Percentiles rank a stretch among this genome's conserved stretches.
Conservation (phyloP, 2,797 vertebrate species). For the Rhabdophis nuchalis region DNA sequence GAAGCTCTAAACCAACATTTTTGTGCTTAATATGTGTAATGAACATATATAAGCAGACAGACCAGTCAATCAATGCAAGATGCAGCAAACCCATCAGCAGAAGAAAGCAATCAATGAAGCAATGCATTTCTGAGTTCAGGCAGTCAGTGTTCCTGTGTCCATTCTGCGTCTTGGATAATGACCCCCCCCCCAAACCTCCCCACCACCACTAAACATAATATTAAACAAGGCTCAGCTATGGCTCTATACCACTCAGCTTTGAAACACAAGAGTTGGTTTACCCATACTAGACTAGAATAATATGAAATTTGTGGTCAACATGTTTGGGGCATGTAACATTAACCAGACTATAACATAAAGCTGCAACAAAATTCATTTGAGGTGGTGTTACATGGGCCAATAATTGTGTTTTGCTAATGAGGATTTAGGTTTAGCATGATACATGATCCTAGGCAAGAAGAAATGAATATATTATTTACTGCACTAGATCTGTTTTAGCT, state of each 20-base stretch:
- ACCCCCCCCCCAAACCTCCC: too few relatives aligned
- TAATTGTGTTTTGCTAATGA: not conserved
- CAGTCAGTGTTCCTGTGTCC: not conserved
- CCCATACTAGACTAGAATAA: not conserved
- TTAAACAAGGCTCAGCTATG: not conserved
- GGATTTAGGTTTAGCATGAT: not conserved
- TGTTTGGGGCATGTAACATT: not conserved
- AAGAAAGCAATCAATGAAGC: not conserved
- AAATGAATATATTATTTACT: not conserved
- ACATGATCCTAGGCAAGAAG: not conserved
- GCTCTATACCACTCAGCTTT: not conserved
- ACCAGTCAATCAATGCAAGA: not conserved
- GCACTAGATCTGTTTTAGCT: not conserved
- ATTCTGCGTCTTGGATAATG: not conserved
- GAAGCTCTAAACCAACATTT: not conserved
- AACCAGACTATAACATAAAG: not conserved
- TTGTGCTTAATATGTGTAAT: not conserved
- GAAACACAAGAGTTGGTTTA: not conserved
- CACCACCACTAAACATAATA: not conserved
- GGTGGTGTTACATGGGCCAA: not conserved
- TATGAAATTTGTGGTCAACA: not conserved
- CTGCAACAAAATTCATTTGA: not conserved
- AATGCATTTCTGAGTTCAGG: not conserved
- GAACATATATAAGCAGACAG: not conserved
- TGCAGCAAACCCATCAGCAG: not conserved